Conservation (phyloP, 1,140 invertebrate genomes). For the Anadara kagoshimensis region DNA sequence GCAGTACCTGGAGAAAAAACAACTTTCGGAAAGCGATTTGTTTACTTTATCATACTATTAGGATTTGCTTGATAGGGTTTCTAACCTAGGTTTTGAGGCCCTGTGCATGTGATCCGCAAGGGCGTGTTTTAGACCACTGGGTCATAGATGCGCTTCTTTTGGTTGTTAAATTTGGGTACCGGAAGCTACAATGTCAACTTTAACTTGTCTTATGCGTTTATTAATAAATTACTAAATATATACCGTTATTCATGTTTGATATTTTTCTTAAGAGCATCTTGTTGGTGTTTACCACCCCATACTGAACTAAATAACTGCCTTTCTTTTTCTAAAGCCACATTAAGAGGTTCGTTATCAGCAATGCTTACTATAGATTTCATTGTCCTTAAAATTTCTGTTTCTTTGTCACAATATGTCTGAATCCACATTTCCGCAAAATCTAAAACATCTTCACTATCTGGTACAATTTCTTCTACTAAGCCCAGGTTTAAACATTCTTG, state of each 20-base stretch:
- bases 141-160: too few relatives aligned
- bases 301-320: conserved; percentile 72
- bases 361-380: conserved; percentile 73
- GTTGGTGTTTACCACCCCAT: conserved; percentile 75
- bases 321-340: conserved; percentile 71
- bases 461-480: conserved; percentile 60
- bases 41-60: too few relatives aligned
- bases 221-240: too few relatives aligned
- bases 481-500: conserved; percentile 72
- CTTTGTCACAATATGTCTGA: conserved; percentile 49
- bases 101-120: too few relatives aligned
- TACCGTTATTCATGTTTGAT: conserved; percentile 48
- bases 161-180: too few relatives aligned
- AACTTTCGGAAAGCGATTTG: too few relatives aligned
- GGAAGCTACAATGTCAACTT: too few relatives aligned
- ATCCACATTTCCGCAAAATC: conserved; percentile 72
- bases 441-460: conserved; percentile 56
- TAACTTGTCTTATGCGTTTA: too few relatives aligned
- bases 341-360: conserved; percentile 43
- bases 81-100: too few relatives aligned
- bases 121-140: too few relatives aligned
- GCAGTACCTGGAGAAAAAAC: too few relatives aligned
- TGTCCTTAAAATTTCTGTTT: conserved; percentile 66
- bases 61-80: too few relatives aligned
- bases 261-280: conserved; percentile 66